Conservation (phyloP, 2,888 invertebrate genomes). For the Ametastegia equiseti region DNA sequence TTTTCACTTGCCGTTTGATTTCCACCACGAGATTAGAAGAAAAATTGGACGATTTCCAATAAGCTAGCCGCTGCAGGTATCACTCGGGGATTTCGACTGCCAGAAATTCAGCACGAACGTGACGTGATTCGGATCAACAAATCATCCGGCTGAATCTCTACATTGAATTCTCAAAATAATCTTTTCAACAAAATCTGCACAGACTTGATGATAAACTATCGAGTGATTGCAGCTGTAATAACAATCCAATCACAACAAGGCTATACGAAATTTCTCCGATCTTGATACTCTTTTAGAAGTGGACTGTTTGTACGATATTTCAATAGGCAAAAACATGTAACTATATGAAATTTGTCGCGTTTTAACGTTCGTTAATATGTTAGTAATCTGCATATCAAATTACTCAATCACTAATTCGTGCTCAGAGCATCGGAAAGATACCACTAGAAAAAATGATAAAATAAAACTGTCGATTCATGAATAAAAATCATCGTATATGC, state of each 20-base stretch:
- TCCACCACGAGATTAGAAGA: not conserved
- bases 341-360: not conserved
- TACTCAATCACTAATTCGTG: not conserved
- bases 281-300: not conserved
- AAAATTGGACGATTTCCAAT: slow-evolving; percentile 8
- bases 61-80: not conserved
- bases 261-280: too few relatives aligned
- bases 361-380: not conserved
- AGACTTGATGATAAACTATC: too few relatives aligned
- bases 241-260: too few relatives aligned
- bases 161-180: not conserved
- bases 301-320: not conserved
- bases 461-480: not conserved
- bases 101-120: not conserved
- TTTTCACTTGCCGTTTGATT: not conserved
- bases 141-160: not conserved
- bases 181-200: too few relatives aligned
- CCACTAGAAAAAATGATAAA: not conserved
- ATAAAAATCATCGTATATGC: not conserved
- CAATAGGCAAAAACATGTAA: not conserved
- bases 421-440: not conserved
- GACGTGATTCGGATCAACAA: not conserved
- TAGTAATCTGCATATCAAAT: not conserved
- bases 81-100: not conserved
- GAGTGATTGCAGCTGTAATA: too few relatives aligned